Conservation (phyloP, 2,888 invertebrate species). For the Itoplectis maculator region DNA sequence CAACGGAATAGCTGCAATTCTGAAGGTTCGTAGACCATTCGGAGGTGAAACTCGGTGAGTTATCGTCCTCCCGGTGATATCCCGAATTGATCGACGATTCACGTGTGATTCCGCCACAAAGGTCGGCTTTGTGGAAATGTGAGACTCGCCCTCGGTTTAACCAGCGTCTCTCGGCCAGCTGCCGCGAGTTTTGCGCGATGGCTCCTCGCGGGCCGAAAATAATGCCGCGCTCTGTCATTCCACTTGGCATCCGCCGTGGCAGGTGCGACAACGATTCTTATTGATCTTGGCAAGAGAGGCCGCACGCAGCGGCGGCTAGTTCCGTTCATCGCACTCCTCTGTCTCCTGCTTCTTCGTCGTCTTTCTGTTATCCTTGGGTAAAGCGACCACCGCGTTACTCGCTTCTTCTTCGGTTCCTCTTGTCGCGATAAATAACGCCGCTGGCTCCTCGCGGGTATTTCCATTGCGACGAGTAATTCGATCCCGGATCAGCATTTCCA, state of each 20-base stretch:
- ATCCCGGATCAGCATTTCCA: slow-evolving; percentile 37
- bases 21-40: neutral
- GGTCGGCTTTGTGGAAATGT: neutral
- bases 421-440: neutral
- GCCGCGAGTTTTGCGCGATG: slow-evolving; percentile 1
- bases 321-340: slow-evolving; percentile 4
- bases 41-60: neutral
- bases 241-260: slow-evolving; percentile 53
- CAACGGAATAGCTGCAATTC: no score
- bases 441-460: slow-evolving; percentile 7
- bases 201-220: slow-evolving; percentile 42
- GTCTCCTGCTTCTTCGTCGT: neutral
- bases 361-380: slow-evolving; percentile 1
- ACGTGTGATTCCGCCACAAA: neutral
- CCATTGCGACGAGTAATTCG: slow-evolving; percentile 50
- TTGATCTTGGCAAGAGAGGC: slow-evolving; percentile 60
- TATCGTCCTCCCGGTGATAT: neutral
- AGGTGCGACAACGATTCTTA: slow-evolving; percentile 52
- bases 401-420: slow-evolving; percentile 4
- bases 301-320: no score
- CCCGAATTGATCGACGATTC: neutral
- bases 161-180: slow-evolving; percentile 4
- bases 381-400: neutral
- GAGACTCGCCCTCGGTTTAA: neutral
- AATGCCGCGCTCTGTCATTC: slow-evolving; percentile 51